Conservation (phyloP, 2,797 vertebrate species). For the Orientallactaga sibirica region DNA sequence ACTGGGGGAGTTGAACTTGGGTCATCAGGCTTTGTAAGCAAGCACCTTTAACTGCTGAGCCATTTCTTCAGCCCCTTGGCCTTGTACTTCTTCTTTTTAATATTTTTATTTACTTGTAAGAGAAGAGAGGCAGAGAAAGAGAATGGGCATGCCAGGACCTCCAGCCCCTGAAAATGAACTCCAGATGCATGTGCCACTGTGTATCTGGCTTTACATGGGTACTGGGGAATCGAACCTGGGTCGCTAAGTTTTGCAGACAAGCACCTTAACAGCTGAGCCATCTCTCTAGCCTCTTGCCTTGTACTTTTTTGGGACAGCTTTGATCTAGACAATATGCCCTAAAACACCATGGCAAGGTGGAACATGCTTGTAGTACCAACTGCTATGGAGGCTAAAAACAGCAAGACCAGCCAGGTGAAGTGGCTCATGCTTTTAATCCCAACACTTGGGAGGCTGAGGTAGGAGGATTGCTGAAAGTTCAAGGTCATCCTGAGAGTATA, state of each 20-base stretch:
- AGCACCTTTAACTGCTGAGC: neutral
- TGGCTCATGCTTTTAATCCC: no score
- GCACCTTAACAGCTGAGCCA: neutral
- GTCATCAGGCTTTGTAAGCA: neutral
- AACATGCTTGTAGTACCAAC: neutral
- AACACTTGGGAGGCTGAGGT: no score
- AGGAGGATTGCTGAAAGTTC: neutral
- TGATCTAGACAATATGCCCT: slow-evolving; percentile 53
- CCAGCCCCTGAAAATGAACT: no score
- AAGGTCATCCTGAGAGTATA: no score
- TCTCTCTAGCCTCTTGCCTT: neutral
- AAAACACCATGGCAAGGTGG: neutral
- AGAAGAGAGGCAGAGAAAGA: no score
- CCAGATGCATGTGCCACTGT: no score
- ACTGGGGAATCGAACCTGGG: neutral
- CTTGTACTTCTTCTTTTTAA: neutral
- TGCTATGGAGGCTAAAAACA: neutral
- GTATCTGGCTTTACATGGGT: neutral
- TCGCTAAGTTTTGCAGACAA: neutral
- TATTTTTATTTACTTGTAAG: no score
- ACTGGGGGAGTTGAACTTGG: neutral
- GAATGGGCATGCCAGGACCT: no score
- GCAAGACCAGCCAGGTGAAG: no score
- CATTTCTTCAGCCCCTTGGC: neutral
- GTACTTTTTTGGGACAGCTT: slow-evolving; percentile 6